A percentile compares a stretch with the other conserved stretches of the same genome.
These are phyloP conservation scores for Adelges cooleyi DNA, from an alignment of 1,140 invertebrate genomes.

Conservation along the genomic window DNA sequence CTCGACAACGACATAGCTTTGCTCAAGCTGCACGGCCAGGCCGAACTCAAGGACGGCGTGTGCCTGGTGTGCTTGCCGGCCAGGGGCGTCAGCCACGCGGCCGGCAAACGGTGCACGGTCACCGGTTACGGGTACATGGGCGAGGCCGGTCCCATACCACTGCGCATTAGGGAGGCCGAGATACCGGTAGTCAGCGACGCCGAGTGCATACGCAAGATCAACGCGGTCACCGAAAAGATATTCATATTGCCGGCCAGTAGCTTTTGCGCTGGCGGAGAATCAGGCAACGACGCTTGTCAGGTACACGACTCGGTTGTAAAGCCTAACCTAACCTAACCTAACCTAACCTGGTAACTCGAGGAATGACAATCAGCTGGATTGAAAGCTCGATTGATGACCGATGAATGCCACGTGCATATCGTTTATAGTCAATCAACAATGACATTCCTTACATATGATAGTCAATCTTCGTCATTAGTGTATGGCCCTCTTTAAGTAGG, in stretches of 20 bases:
- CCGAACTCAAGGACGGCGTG: conserved; percentile 72
- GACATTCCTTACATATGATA: no score
- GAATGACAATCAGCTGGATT: no score
- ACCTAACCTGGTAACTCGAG: no score
- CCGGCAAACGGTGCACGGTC: conserved; percentile 79
- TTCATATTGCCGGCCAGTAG: conserved; percentile 83
- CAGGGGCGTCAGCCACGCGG: conserved; percentile 67
- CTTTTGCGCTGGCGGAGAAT: conserved; percentile 85
- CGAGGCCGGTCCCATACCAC: conserved; percentile 83
- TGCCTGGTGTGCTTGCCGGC: conserved; percentile 79
- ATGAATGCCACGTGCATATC: no score
- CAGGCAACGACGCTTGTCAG: conserved; percentile 86
- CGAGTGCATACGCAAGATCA: conserved; percentile 82
- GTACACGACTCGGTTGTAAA: no score
- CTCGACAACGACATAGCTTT: conserved; percentile 92
- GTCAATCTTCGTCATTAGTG: no score
- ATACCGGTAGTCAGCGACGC: conserved; percentile 87
- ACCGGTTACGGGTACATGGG: conserved; percentile 91
- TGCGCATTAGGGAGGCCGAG: conserved; percentile 76
- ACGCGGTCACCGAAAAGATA: conserved; percentile 85
- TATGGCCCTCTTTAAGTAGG: no score
- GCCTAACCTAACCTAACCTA: no score
- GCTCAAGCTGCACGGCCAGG: conserved; percentile 80
- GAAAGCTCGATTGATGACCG: no score
- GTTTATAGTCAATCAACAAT: no score